Evolutionary conservation across 2,888 invertebrate genomes (phyloP).

Genomic region (Elysia crispata): DNA sequence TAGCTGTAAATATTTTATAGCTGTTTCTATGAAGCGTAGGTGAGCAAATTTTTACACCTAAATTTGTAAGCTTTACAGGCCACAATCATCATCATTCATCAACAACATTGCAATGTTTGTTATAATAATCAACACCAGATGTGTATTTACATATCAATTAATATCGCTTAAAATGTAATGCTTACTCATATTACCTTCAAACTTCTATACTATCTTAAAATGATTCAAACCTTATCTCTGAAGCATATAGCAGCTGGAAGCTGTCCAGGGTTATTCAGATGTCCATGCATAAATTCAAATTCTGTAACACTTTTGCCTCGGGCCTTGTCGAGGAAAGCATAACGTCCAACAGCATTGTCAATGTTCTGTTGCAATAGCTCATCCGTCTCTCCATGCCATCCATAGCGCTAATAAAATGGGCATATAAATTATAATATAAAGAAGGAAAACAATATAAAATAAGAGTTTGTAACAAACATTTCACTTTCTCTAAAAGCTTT

Average conservation of each 20-base stretch:
- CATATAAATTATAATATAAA: no score
- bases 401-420: slow-evolving; percentile 65
- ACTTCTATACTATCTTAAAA: not conserved
- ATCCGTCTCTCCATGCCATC: slow-evolving; percentile 73
- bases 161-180: not conserved
- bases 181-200: not conserved
- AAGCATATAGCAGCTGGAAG: slow-evolving; percentile 70
- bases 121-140: no score
- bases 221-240: slow-evolving; percentile 64
- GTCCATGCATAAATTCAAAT: slow-evolving; percentile 73
- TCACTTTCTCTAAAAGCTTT: no score
- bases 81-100: no score
- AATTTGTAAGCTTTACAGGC: no score
- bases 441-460: no score
- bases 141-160: not conserved
- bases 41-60: no score
- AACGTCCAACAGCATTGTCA: slow-evolving; percentile 67
- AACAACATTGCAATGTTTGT: no score
- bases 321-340: slow-evolving; percentile 68
- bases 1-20: no score
- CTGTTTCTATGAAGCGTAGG: no score
- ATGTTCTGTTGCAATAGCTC: slow-evolving; percentile 69
- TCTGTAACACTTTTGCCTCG: slow-evolving; percentile 74
- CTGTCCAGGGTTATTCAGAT: slow-evolving; percentile 71
- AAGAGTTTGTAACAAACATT: no score